phyloP scores from a whole-genome alignment of 2,888 invertebrate species.

The Lamellibrachia satsuma region DNA sequence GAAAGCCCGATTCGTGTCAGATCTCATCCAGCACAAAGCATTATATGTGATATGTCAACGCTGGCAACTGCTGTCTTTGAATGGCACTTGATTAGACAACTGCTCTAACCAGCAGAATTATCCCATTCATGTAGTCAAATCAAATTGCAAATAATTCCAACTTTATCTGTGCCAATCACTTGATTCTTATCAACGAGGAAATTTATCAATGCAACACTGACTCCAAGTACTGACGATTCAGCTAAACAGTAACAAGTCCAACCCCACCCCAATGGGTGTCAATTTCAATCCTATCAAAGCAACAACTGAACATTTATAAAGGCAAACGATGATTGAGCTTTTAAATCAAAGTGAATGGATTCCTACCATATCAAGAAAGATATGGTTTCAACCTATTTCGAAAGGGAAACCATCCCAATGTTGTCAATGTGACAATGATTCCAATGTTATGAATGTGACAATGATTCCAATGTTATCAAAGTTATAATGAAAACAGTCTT shows the following conservation, averaged over 20 bases:
- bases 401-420: not conserved
- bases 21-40: constrained; percentile 12
- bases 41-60: not conserved
- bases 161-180: not conserved
- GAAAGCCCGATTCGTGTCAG: constrained; percentile 13
- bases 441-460: not conserved
- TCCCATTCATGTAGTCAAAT: not conserved
- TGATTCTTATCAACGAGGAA: not conserved
- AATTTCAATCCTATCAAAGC: constrained; percentile 17
- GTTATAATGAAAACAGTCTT: not conserved
- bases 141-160: not conserved
- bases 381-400: not conserved
- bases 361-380: not conserved
- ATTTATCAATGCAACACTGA: not conserved
- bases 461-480: not conserved
- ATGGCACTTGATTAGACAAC: not conserved
- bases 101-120: not conserved
- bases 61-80: not conserved
- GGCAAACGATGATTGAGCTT: not conserved
- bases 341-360: not conserved
- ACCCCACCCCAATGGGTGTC: not conserved
- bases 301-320: not conserved
- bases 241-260: not conserved
- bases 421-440: constrained; percentile 9
- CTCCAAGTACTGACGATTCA: not conserved